phyloP scores from a whole-genome alignment of 2,888 invertebrate genomes.

The Chirona hameri region DNA sequence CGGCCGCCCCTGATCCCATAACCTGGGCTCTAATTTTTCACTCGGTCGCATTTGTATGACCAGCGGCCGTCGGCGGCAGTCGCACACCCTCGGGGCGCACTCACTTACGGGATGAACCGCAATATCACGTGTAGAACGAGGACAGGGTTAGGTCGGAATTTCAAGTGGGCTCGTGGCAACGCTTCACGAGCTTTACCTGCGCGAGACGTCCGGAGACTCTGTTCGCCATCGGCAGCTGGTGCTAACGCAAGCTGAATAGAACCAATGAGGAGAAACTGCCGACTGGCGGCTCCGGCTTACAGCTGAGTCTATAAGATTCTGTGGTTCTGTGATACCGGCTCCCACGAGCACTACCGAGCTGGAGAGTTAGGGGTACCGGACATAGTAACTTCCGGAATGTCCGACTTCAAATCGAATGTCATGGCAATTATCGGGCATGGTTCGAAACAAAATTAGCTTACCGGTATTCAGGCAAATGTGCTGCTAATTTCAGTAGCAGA shows the following conservation, averaged over 20 bases:
- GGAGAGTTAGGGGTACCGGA: too few species aligned
- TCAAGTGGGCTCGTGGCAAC: background rate
- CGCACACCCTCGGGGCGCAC: background rate
- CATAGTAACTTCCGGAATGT: too few species aligned
- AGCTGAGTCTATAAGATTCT: too few species aligned
- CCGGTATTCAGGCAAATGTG: too few species aligned
- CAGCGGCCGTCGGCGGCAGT: background rate
- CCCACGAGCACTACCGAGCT: too few species aligned
- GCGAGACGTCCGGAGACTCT: background rate
- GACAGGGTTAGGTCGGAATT: background rate
- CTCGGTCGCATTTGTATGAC: background rate
- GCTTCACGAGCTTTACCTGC: background rate
- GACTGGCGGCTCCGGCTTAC: background rate
- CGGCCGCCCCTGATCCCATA: background rate
- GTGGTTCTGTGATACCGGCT: too few species aligned
- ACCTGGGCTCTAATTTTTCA: slow-evolving; percentile 11
- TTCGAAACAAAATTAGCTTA: too few species aligned
- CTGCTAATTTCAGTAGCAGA: too few species aligned
- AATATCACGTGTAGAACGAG: background rate
- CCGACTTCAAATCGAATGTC: too few species aligned
- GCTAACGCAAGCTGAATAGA: background rate
- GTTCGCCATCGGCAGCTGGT: background rate
- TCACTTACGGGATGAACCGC: background rate
- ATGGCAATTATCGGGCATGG: too few species aligned
- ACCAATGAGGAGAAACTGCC: background rate